Evolutionary conservation across 1,140 invertebrate species (phyloP).

Genomic region (Augochlora pura): DNA sequence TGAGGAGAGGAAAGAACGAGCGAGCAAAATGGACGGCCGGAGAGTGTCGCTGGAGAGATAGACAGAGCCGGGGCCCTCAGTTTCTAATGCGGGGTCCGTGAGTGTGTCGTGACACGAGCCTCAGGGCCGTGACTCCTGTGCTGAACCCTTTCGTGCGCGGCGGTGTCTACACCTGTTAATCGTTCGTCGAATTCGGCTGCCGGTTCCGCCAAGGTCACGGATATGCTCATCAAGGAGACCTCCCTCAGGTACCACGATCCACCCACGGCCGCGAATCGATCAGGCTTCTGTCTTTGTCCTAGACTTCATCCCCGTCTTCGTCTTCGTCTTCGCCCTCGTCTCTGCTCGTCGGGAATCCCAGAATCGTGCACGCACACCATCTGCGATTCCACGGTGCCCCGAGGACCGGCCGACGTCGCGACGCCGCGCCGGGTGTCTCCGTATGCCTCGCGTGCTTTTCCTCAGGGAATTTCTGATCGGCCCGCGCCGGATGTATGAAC

Average conservation of each 20-base stretch:
- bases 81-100: slow-evolving; percentile 74
- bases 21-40: slow-evolving; percentile 17
- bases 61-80: slow-evolving; percentile 61
- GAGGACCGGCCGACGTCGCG: background rate
- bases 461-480: background rate
- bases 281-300: no score
- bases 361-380: slow-evolving; percentile 18
- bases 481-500: background rate
- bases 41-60: slow-evolving; percentile 20
- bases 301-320: no score
- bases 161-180: slow-evolving; percentile 57
- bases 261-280: no score
- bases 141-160: slow-evolving; percentile 41
- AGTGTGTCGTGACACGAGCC: slow-evolving; percentile 66
- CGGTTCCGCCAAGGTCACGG: slow-evolving; percentile 56
- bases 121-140: slow-evolving; percentile 73
- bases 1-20: background rate
- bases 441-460: slow-evolving; percentile 15
- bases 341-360: slow-evolving; percentile 13
- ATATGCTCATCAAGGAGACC: slow-evolving; percentile 78
- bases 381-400: slow-evolving; percentile 25
- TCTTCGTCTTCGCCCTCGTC: no score
- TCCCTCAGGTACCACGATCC: slow-evolving; percentile 72
- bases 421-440: background rate
- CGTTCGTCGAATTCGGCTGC: slow-evolving; percentile 57